phyloP scores from a whole-genome alignment of 2,888 invertebrate species.

The Cryptocheilus praepositus region DNA sequence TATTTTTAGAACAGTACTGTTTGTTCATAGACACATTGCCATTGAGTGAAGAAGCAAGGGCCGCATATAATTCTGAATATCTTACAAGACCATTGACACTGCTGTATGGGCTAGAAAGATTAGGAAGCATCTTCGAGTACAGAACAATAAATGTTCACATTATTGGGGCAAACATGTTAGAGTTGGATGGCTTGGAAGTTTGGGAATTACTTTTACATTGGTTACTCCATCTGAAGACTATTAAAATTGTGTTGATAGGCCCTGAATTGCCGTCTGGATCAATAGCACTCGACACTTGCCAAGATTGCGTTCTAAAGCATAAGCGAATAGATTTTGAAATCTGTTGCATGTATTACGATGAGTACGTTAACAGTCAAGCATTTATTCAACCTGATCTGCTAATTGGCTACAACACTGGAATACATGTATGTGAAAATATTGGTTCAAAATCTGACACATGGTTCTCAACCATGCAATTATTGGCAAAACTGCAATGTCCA shows the following conservation, averaged over 20 bases:
- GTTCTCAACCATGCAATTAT: constrained; percentile 48
- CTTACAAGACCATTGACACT: constrained; percentile 65
- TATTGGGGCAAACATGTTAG: constrained; percentile 66
- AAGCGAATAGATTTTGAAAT: constrained; percentile 48
- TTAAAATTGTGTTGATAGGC: constrained; percentile 64
- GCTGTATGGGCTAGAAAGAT: constrained; percentile 56
- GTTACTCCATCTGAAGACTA: constrained; percentile 52
- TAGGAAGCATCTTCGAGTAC: constrained; percentile 30
- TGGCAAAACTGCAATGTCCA: constrained; percentile 59
- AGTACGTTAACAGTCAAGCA: constrained; percentile 40
- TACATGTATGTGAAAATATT: constrained; percentile 58
- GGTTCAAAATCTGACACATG: constrained; percentile 60
- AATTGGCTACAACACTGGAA: constrained; percentile 64
- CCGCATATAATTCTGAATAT: constrained; percentile 54
- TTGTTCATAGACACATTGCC: constrained; percentile 35
- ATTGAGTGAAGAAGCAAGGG: constrained; percentile 43
- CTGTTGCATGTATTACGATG: constrained; percentile 49
- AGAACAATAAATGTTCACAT: constrained; percentile 61
- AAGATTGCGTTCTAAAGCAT: constrained; percentile 44
- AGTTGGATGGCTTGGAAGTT: constrained; percentile 56
- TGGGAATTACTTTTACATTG: constrained; percentile 71
- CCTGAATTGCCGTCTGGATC: constrained; percentile 61
- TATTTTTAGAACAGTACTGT: constrained; percentile 52
- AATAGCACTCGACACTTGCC: constrained; percentile 45
- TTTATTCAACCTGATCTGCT: constrained; percentile 59